Evolutionary conservation across 1,140 invertebrate genomes (phyloP), one percentile per base, ranked within the genome.

Genomic region (Polyergus mexicanus): DNA sequence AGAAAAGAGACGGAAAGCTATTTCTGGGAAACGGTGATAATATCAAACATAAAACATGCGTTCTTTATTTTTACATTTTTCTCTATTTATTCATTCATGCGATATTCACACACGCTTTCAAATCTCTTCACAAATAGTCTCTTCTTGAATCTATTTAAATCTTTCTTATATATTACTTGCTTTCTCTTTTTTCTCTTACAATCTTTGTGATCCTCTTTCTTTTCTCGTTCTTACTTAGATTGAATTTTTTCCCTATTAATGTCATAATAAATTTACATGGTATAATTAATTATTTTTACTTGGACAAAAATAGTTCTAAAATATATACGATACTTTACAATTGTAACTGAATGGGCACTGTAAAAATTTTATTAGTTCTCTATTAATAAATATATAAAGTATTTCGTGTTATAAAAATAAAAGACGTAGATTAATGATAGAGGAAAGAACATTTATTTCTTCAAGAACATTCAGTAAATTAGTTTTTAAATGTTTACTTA

Each of bases 51-150:
- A 44, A 81, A 81, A 60, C 5, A 56, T 38, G 38, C 25, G 10
- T 81, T 28, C 11, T 62, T 83, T 74, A 74, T 72, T 83, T 74
- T 62, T 72, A 83, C 35, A 58, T 44, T 4, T 74, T 47, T 25
- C 22, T 47, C 44, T 41, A 56, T 81, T 28, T 81, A 72, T 72
- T 22, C 68, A 32, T 58, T 54, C 19, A 44, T 19, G 3, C 19
- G 60, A 71, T 19, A 60, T 62, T 60, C 3, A 35, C 28, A 13
- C 19, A 8, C n/a, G 25, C 3, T 74, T 60, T 47, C 5, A 3
- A 80, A 78, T 22, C 19, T 13, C 38, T 78, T 38, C 25, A 81
- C 58, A 69, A 41, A 69, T 44, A 44, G 11, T 47, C 44, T 47
- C 13, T 47, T 72, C 35, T 16, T 35, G n/a, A 19, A 56, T 56